Base-by-base conservation (phyloP, 2,113 vertebrate genomes). In the Pangasianodon hypophthalmus region DNA sequence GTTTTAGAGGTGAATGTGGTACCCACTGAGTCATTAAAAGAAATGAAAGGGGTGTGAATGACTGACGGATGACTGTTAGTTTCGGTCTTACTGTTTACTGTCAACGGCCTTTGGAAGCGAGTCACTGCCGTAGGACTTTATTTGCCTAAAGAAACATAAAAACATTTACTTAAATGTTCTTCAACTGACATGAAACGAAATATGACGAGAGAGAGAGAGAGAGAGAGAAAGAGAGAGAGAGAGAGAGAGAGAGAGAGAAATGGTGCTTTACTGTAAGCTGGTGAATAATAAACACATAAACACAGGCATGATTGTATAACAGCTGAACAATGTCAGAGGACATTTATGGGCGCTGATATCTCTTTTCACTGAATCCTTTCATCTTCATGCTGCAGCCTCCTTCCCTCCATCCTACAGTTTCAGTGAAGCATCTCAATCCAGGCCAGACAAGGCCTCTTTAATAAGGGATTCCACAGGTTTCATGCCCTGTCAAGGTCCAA, bases 381-480 rank as follows among this genome's bases (percentile, higher is more conserved):
- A 87, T 89, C 88, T 71, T 64, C 56, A 87, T 44, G 73, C 84
- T 58, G 48, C 60, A 73, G 14, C 37, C 84, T n/a, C 48, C 19
- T 80, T 84, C 67, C 46, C 50, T 58, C 85, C 48, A 46, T 89
- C 87, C 75, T 62, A 14, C 64, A 29, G 46, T 88, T 71, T 84
- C 71, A 79, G 11, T 52, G n/a, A 88, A 88, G 75, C 10, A n/a
- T 87, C 87, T 89, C 60, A 84, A 85, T 89, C 60, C 52, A 48
- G 64, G 46, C 41, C 29, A 88, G 71, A 93, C 89, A 88, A 81
- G 82, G 84, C 86, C 92, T 91, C 89, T 91, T 92, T 90, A 92
- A 93, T 87, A 91, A 90, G 90, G 90, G 71, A 88, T 92, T 91
- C 89, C 90, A 89, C 91, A 93, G 89, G 92, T 94, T 92, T 88